A percentile compares a stretch with the other conserved stretches of the same genome.
Evolutionary conservation across 2,113 vertebrate species (phyloP).

Genomic region (Lophura nycthemera): DNA sequence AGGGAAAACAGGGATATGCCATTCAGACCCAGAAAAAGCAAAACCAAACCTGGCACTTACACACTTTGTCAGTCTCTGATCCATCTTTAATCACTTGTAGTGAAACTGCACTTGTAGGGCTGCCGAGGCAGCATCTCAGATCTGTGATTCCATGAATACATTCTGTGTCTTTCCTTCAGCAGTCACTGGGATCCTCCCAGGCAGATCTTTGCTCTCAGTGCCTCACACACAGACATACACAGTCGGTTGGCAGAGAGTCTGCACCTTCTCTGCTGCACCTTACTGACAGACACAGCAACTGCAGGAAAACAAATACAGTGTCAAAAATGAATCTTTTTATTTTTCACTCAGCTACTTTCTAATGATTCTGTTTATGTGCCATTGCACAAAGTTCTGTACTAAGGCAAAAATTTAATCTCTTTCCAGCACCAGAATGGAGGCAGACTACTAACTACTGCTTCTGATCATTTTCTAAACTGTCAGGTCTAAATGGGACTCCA

Average conservation of each 20-base stretch:
- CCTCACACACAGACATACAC: neutral
- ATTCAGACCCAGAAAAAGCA: neutral
- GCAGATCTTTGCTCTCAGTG: too few relatives aligned
- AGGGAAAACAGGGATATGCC: neutral
- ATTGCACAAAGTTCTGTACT: neutral
- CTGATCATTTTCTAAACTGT: conserved; percentile 15
- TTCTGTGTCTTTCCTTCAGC: neutral
- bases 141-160: neutral
- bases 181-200: neutral
- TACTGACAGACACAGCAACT: neutral
- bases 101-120: neutral
- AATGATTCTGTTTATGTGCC: neutral
- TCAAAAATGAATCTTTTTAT: neutral
- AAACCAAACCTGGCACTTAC: neutral
- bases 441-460: conserved; percentile 45
- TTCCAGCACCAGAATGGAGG: neutral
- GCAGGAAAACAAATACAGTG: neutral
- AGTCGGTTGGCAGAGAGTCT: neutral
- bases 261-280: rapidly evolving
- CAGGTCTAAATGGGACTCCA: conserved; percentile 50
- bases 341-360: neutral
- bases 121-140: neutral
- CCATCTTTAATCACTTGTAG: neutral
- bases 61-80: neutral
- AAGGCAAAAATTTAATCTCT: neutral